A percentile compares a stretch with the other conserved stretches of the same genome.
These are phyloP conservation scores for Zaprionus davidi DNA, from an alignment of 1,140 invertebrate genomes.

Conservation along the genomic window DNA sequence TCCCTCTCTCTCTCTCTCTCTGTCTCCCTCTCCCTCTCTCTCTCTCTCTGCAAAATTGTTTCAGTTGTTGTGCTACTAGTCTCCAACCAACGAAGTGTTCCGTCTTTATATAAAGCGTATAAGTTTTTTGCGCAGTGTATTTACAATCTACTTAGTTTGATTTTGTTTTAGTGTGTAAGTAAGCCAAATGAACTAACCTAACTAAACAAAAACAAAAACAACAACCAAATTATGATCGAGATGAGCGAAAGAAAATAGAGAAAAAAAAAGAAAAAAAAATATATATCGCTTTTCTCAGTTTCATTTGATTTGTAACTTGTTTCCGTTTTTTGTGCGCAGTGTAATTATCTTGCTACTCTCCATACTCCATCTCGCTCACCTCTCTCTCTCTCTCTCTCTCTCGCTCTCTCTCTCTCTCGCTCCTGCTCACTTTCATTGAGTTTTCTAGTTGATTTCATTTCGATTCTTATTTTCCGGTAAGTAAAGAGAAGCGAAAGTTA, in stretches of 20 bases:
- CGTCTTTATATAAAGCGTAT: constrained; percentile 40
- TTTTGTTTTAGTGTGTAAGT: constrained; percentile 54
- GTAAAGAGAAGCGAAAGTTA: constrained; percentile 44
- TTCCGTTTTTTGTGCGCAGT: constrained; percentile 13
- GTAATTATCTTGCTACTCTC: constrained; percentile 8
- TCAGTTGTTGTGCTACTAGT: constrained; percentile 54
- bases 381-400: not conserved
- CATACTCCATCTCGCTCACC: not conserved
- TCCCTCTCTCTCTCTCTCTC: constrained; percentile 5
- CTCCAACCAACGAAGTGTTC: constrained; percentile 54
- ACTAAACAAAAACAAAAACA: constrained; percentile 11
- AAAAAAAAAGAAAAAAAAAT: not conserved
- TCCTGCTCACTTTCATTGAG: not conserved
- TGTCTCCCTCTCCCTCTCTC: constrained; percentile 14
- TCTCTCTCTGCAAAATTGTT: constrained; percentile 35
- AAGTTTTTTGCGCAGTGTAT: constrained; percentile 40
- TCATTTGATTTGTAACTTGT: constrained; percentile 20
- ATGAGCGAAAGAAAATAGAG: not conserved
- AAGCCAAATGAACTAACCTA: constrained; percentile 36
- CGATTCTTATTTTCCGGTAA: constrained; percentile 59
- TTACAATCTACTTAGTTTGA: constrained; percentile 39
- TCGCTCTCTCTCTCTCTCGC: not conserved
- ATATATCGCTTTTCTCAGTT: constrained; percentile 12
- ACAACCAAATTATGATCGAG: not conserved
- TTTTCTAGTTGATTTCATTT: constrained; percentile 4